Evolutionary conservation across 2,113 vertebrate genomes (phyloP).

Genomic region (Passer domesticus): DNA sequence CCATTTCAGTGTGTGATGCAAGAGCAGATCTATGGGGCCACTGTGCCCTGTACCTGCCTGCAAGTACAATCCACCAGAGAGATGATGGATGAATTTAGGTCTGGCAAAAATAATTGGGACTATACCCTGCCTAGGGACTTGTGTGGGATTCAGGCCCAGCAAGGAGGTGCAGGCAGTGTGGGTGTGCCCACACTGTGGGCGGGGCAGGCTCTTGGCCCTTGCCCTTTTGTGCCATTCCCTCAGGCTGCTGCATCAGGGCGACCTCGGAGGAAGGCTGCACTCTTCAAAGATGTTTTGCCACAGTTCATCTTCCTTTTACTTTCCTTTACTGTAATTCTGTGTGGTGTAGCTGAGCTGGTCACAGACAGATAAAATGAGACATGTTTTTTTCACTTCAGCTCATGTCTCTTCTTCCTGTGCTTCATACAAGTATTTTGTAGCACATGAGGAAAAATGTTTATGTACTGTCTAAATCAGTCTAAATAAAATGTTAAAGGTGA

Average conservation of each 20-base stretch:
- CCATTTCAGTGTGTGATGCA: neutral
- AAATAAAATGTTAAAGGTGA: slow-evolving; percentile 54
- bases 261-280: neutral
- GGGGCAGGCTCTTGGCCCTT: neutral
- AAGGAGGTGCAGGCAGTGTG: neutral
- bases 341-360: neutral
- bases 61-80: neutral
- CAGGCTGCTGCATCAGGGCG: neutral
- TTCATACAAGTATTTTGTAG: slow-evolving; percentile 8
- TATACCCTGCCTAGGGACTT: neutral
- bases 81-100: neutral
- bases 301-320: neutral
- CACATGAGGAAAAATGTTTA: slow-evolving; percentile 25
- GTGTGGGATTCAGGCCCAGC: neutral
- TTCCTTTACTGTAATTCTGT: neutral
- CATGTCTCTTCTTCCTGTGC: neutral
- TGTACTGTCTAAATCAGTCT: slow-evolving; percentile 19
- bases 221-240: neutral
- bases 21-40: too few species aligned
- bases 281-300: neutral
- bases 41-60: too few species aligned
- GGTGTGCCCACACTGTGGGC: neutral
- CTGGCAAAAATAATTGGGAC: neutral
- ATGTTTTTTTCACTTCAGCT: neutral
- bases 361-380: neutral